Percentiles rank a stretch among this genome's conserved stretches.
Evolutionary conservation across 30 jellyfish, hydroid and myxozoan species (phyloP).

Genomic region (Mastigias papua): DNA sequence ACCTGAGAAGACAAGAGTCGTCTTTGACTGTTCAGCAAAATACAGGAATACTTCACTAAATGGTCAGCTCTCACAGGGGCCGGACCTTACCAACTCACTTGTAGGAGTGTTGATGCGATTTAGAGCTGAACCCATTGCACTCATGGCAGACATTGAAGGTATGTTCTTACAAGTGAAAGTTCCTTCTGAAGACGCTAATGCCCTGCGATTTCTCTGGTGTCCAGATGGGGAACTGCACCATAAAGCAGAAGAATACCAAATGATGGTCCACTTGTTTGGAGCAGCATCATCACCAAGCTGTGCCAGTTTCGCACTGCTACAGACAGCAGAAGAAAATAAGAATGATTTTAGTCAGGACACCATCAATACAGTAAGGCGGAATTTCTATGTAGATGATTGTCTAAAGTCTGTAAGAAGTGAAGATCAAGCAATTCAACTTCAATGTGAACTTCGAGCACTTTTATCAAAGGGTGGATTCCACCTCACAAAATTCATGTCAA

Average conservation of each 20-base stretch:
- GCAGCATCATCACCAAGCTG: slow-evolving; percentile 66
- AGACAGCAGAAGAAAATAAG: slow-evolving; percentile 54
- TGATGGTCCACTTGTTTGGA: slow-evolving; percentile 76
- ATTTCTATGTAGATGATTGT: slow-evolving; percentile 69
- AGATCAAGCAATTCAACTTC: slow-evolving; percentile 28
- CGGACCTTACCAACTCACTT: slow-evolving; percentile 60
- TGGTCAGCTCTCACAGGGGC: slow-evolving; percentile 57
- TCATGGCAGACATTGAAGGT: slow-evolving; percentile 73
- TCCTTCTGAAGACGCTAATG: slow-evolving; percentile 34
- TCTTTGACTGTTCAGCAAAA: slow-evolving; percentile 77
- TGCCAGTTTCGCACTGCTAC: slow-evolving; percentile 54
- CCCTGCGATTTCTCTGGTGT: slow-evolving; percentile 71
- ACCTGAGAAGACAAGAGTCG: slow-evolving; percentile 61
- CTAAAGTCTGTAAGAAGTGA: slow-evolving; percentile 28
- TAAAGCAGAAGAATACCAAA: slow-evolving; percentile 34
- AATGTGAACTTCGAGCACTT: neutral
- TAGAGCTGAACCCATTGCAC: slow-evolving; percentile 49
- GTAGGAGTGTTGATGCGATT: slow-evolving; percentile 66
- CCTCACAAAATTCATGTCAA: slow-evolving; percentile 50
- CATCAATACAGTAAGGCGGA: slow-evolving; percentile 25
- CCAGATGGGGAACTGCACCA: slow-evolving; percentile 45
- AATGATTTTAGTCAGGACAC: slow-evolving; percentile 10
- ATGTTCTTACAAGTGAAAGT: slow-evolving; percentile 77
- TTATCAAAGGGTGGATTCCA: slow-evolving; percentile 47
- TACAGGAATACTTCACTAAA: slow-evolving; percentile 50